phyloP scores from a whole-genome alignment of 92 coral and sea anemone genomes.

The Heliopora coerulea region DNA sequence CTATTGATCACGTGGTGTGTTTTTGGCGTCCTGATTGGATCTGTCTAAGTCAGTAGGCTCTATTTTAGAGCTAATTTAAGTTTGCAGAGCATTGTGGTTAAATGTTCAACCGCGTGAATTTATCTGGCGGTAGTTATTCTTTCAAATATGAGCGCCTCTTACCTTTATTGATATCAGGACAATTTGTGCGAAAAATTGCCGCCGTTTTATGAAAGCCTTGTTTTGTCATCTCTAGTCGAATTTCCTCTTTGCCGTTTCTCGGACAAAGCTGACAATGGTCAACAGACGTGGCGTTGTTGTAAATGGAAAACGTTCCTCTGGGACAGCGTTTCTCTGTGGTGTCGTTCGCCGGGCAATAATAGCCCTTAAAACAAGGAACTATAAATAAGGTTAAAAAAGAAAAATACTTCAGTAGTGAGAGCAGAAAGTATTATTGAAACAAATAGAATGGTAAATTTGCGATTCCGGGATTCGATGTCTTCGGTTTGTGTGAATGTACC shows the following conservation, averaged over 20 bases:
- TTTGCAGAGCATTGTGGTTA: too few species aligned
- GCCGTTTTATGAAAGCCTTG: background rate
- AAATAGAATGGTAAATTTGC: background rate
- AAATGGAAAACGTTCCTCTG: slow-evolving; percentile 1
- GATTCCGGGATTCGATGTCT: background rate
- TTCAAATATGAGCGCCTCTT: too few species aligned
- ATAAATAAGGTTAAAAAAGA: background rate
- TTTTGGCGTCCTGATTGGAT: too few species aligned
- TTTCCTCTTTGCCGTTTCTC: background rate
- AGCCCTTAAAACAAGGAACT: slow-evolving; percentile 26
- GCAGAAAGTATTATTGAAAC: background rate
- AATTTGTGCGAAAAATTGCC: background rate
- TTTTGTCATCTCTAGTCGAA: background rate
- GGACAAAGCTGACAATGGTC: slow-evolving; percentile 22
- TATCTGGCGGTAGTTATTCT: too few species aligned
- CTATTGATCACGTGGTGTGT: too few species aligned
- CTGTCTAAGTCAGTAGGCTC: too few species aligned
- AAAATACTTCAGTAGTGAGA: background rate
- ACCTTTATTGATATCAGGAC: too few species aligned
- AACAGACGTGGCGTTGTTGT: slow-evolving; percentile 2
- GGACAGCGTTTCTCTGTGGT: slow-evolving; percentile 16
- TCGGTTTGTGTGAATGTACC: too few species aligned
- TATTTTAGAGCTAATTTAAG: too few species aligned
- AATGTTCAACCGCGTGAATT: too few species aligned
- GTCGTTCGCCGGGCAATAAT: slow-evolving; percentile 1